Conservation (phyloP, 2,113 vertebrate genomes). For the Leptocoma aspasia region DNA sequence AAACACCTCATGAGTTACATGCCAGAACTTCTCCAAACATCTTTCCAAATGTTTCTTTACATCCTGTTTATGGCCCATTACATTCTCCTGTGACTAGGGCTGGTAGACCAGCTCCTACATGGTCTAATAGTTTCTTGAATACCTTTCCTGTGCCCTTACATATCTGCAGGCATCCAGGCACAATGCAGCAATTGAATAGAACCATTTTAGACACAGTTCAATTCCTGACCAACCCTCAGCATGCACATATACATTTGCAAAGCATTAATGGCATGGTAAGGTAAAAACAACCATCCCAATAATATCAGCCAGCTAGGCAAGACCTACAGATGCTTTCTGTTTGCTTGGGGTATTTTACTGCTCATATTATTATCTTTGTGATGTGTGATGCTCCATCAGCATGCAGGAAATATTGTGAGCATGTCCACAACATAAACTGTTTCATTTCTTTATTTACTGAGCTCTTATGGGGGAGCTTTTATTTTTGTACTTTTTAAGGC, state of each 20-base stretch:
- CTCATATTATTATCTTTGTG: conserved; percentile 47
- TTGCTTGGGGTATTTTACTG: conserved; percentile 70
- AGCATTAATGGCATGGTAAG: not conserved
- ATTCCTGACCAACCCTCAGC: conserved; percentile 5
- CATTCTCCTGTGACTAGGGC: not conserved
- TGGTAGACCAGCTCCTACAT: conserved; percentile 13
- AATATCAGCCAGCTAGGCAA: conserved; percentile 29
- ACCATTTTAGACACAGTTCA: not conserved
- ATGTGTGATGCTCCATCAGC: conserved; percentile 3
- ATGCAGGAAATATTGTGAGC: conserved; percentile 42
- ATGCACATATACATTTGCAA: not conserved
- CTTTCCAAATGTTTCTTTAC: conserved; percentile 2
- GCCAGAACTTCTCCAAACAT: not conserved
- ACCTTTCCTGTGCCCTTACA: not conserved
- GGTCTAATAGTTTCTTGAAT: not conserved
- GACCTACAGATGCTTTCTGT: conserved; percentile 66
- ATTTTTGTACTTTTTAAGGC: not conserved
- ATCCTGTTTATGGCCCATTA: not conserved
- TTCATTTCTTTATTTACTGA: conserved; percentile 56
- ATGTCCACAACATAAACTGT: conserved; percentile 3
- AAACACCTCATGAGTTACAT: not conserved
- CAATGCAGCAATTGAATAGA: not conserved
- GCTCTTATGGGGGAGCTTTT: not conserved
- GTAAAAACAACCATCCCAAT: not conserved
- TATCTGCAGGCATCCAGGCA: not conserved